Evolutionary conservation across 1,140 invertebrate species (phyloP).

Genomic region (Pseudomyrmex pallidus): DNA sequence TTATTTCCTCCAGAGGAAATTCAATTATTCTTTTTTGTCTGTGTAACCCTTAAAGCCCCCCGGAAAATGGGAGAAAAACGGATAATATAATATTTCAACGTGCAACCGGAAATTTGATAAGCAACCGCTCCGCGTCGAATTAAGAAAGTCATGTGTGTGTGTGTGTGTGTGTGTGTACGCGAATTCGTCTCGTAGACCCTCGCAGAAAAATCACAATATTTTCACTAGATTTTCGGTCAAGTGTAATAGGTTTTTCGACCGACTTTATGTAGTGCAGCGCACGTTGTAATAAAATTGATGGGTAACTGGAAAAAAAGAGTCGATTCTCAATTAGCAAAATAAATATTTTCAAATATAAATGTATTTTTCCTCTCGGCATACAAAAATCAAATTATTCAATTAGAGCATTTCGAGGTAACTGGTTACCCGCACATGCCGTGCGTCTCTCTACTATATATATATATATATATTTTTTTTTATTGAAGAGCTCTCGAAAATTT

Average conservation of each 20-base stretch:
- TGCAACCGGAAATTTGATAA: slow-evolving; percentile 21
- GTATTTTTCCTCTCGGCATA: not conserved
- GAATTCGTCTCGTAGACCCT: not conserved
- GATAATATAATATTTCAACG: slow-evolving; percentile 23
- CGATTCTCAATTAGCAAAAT: not conserved
- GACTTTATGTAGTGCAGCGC: too few relatives aligned
- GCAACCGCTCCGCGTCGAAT: slow-evolving; percentile 14
- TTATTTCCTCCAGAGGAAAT: slow-evolving; percentile 49
- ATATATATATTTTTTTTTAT: slow-evolving; percentile 33
- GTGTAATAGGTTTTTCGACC: too few relatives aligned
- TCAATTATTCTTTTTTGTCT: slow-evolving; percentile 56
- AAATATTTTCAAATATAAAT: not conserved
- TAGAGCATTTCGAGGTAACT: not conserved
- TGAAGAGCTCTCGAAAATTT: slow-evolving; percentile 21
- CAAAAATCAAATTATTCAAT: not conserved
- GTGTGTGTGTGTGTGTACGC: not conserved
- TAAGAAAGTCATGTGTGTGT: not conserved
- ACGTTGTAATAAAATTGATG: too few relatives aligned
- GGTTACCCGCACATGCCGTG: not conserved
- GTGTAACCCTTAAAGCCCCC: slow-evolving; percentile 42
- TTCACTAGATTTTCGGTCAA: too few relatives aligned
- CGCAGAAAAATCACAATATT: too few relatives aligned
- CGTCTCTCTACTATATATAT: not conserved
- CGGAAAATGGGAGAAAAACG: slow-evolving; percentile 14
- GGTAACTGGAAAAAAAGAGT: too few relatives aligned